Percentiles rank a stretch among this genome's conserved stretches.
phyloP scores from a whole-genome alignment of 2,888 invertebrate species.

The Hypselothyrea guttata region DNA sequence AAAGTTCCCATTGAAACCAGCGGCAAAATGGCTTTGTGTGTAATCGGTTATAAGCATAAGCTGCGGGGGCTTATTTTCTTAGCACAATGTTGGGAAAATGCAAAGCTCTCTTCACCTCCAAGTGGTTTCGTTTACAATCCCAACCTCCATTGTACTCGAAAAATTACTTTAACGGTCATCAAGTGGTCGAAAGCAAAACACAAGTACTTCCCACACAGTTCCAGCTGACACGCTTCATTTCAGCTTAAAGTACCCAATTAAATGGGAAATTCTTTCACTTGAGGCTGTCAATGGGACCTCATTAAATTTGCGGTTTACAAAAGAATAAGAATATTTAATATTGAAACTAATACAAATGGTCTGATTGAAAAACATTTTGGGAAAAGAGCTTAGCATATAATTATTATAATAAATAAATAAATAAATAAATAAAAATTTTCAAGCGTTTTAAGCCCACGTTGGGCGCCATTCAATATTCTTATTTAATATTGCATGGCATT shows the following conservation, averaged over 20 bases:
- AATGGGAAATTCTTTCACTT: too few species aligned
- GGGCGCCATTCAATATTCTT: too few species aligned
- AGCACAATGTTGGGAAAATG: slow-evolving; percentile 29
- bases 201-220: not conserved
- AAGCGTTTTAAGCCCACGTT: too few species aligned
- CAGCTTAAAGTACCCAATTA: not conserved
- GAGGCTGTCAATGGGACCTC: not conserved
- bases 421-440: too few species aligned
- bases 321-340: too few species aligned
- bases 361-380: too few species aligned
- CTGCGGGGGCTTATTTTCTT: slow-evolving; percentile 46
- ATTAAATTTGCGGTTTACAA: too few species aligned
- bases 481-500: too few species aligned
- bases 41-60: slow-evolving; percentile 63
- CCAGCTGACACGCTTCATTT: slow-evolving; percentile 1
- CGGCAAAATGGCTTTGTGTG: slow-evolving; percentile 65
- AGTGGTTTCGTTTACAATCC: slow-evolving; percentile 49
- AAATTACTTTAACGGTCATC: slow-evolving; percentile 14
- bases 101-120: slow-evolving; percentile 13
- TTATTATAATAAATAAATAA: slow-evolving; percentile 6
- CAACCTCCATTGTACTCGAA: slow-evolving; percentile 18
- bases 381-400: slow-evolving; percentile 1
- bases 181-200: slow-evolving; percentile 2
- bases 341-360: too few species aligned
- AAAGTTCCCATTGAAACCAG: slow-evolving; percentile 34